Evolutionary conservation across 2,113 vertebrate genomes (phyloP).

Genomic region (Myanophis thanlyinensis): DNA sequence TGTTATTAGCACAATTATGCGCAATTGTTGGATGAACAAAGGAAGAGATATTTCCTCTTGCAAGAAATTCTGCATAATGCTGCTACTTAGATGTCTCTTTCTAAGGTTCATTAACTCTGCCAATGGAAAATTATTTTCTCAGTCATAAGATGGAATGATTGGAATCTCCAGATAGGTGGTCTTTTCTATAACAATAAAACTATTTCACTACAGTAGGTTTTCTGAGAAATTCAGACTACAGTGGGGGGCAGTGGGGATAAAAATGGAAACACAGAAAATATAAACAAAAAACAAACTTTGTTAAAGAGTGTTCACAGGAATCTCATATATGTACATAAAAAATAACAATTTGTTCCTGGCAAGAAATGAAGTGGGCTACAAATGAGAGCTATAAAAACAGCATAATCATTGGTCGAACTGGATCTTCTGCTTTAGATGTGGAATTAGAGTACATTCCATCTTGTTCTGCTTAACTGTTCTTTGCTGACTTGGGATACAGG

Average conservation of each 20-base stretch:
- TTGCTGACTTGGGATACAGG: background rate
- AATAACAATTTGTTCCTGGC: background rate
- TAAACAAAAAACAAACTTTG: background rate
- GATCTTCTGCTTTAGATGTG: conserved; percentile 20
- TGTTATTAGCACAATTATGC: conserved; percentile 46
- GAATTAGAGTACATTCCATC: background rate
- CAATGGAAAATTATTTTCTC: conserved; percentile 25
- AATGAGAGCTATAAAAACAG: background rate
- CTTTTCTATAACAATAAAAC: background rate
- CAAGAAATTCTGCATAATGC: conserved; percentile 22
- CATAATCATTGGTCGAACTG: conserved; percentile 56
- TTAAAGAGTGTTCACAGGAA: background rate
- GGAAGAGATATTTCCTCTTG: conserved; percentile 24
- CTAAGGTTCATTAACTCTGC: conserved; percentile 51
- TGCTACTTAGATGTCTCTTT: conserved; percentile 11
- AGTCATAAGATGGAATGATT: background rate
- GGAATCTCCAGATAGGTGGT: conserved; percentile 14
- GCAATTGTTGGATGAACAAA: conserved; percentile 25
- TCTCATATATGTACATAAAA: background rate
- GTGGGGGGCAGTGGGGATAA: background rate
- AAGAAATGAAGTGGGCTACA: background rate
- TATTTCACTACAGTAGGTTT: conserved; percentile 9
- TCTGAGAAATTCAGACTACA: background rate
- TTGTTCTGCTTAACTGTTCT: background rate
- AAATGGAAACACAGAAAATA: background rate